Percentiles rank a stretch among this genome's conserved stretches.
These are phyloP conservation scores for Clanis bilineata DNA, from an alignment of 2,888 invertebrate genomes.

Conservation along the genomic window DNA sequence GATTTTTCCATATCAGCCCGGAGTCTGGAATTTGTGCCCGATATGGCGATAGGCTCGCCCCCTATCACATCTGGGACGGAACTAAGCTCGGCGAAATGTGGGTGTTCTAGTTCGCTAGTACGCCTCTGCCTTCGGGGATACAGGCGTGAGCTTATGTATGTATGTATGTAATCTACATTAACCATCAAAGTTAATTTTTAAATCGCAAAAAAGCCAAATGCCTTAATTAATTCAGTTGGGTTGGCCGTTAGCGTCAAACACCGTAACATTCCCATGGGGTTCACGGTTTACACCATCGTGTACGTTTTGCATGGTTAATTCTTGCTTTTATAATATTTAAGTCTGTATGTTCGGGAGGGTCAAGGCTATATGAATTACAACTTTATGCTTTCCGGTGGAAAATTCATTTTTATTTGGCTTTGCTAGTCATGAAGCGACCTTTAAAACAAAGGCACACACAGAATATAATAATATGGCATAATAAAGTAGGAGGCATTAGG, in stretches of 20 bases:
- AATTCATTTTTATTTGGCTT: not conserved
- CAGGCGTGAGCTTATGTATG: too few species aligned
- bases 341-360: not conserved
- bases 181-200: not conserved
- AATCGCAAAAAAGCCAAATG: not conserved
- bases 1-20: too few species aligned
- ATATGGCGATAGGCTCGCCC: too few species aligned
- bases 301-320: not conserved
- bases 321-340: not conserved
- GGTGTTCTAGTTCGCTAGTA: too few species aligned
- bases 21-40: too few species aligned
- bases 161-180: too few species aligned
- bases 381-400: not conserved
- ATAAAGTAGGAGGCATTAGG: too few species aligned
- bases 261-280: slow-evolving; percentile 1
- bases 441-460: too few species aligned
- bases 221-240: not conserved
- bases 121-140: too few species aligned
- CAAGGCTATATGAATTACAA: not conserved
- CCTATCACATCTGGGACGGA: too few species aligned
- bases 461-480: too few species aligned
- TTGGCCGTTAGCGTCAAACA: not conserved
- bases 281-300: not conserved
- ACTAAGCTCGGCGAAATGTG: too few species aligned
- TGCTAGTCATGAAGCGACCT: not conserved